Conservation (phyloP, 2,113 vertebrate species). For the Hypocryptadius cinnamomeus region DNA sequence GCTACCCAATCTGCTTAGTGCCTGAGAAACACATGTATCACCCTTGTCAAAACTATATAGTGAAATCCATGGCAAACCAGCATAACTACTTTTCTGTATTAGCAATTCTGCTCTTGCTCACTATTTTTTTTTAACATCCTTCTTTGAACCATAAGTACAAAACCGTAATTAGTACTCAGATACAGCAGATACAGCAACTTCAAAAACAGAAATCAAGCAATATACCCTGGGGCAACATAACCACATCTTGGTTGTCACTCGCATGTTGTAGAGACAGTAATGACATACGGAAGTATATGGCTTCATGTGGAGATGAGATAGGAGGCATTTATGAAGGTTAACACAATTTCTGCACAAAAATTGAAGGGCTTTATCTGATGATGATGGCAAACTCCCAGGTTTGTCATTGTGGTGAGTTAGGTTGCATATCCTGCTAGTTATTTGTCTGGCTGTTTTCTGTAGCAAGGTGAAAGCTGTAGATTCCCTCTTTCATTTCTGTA, state of each 20-base stretch:
- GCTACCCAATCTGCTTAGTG: not conserved
- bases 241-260: not conserved
- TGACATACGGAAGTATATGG: not conserved
- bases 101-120: not conserved
- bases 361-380: not conserved
- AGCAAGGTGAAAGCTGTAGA: not conserved
- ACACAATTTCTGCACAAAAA: not conserved
- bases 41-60: not conserved
- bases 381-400: not conserved
- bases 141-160: not conserved
- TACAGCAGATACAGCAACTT: conserved; percentile 16
- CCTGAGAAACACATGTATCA: not conserved
- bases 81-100: not conserved
- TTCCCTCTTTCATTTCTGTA: not conserved
- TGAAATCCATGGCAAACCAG: not conserved
- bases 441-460: not conserved
- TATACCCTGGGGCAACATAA: not conserved
- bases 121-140: not conserved
- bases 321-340: conserved; percentile 14
- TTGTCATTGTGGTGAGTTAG: not conserved
- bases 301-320: not conserved
- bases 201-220: not conserved
- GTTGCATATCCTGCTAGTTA: not conserved
- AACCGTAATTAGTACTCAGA: not conserved
- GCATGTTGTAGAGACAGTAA: not conserved